Evolutionary conservation across 2,888 invertebrate species (phyloP).

Genomic region (Priocnemis perturbator): DNA sequence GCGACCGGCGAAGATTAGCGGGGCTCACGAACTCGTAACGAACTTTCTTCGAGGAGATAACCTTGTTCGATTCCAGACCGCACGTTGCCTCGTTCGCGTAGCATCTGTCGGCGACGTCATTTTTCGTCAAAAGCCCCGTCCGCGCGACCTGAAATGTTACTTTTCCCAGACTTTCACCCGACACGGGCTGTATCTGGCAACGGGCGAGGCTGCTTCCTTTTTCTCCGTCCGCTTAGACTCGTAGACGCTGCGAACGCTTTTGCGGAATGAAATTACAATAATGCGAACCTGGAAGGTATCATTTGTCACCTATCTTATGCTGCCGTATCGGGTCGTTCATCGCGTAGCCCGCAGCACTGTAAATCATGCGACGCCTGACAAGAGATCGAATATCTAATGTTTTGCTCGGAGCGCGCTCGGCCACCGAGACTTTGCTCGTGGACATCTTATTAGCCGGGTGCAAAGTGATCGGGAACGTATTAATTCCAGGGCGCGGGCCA

Average conservation of each 20-base stretch:
- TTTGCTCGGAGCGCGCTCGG: constrained; percentile 32
- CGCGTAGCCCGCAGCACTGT: constrained; percentile 48
- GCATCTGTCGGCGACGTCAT: neutral
- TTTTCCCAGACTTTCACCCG: no score
- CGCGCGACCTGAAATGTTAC: constrained; percentile 5
- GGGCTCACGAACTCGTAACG: neutral
- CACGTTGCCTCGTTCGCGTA: constrained; percentile 1
- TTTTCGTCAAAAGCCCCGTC: constrained; percentile 1
- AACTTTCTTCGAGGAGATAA: constrained; percentile 1
- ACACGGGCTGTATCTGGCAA: neutral
- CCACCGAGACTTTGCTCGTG: neutral
- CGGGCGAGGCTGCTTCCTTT: constrained; percentile 23
- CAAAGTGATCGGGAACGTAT: neutral
- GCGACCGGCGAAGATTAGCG: no score
- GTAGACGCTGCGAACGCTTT: constrained; percentile 9
- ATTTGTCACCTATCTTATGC: constrained; percentile 61
- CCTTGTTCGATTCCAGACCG: neutral
- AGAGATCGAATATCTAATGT: constrained; percentile 65
- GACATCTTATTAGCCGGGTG: constrained; percentile 38
- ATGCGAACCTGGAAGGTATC: constrained; percentile 57
- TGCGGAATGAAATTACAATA: constrained; percentile 61
- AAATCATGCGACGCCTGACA: constrained; percentile 67
- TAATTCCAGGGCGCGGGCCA: no score
- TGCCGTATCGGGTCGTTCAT: constrained; percentile 14
- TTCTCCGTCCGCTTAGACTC: constrained; percentile 31